Percentiles rank a stretch among this genome's conserved stretches.
Evolutionary conservation across 2,888 invertebrate species (phyloP).

Genomic region (Dichetophora obliterata): DNA sequence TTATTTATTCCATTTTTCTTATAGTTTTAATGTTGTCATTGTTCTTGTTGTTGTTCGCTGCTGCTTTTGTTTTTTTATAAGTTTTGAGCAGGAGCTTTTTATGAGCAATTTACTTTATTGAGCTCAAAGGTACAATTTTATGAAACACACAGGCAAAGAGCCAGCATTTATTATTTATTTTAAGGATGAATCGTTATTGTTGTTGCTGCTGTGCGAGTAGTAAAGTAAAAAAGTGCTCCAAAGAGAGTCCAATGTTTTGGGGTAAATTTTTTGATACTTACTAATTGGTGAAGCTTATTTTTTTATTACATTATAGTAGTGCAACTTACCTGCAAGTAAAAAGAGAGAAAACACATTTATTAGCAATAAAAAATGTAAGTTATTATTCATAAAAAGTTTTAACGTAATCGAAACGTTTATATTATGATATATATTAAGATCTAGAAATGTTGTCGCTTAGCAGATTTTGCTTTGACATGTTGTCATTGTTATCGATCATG

Average conservation of each 20-base stretch:
- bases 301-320: background rate
- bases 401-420: too few species aligned
- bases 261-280: conserved; percentile 1
- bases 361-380: background rate
- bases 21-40: background rate
- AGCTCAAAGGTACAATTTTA: conserved; percentile 13
- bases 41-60: background rate
- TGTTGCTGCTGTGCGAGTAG: background rate
- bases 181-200: background rate
- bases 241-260: background rate
- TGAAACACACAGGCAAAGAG: background rate
- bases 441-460: too few species aligned
- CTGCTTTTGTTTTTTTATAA: too few species aligned
- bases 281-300: background rate
- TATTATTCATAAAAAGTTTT: background rate
- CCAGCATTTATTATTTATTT: background rate
- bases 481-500: too few species aligned
- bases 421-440: too few species aligned
- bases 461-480: too few species aligned
- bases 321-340: conserved; percentile 29
- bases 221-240: background rate
- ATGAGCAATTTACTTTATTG: conserved; percentile 25
- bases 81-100: background rate
- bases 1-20: background rate
- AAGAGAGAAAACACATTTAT: background rate